Evolutionary conservation across 2,797 vertebrate species (phyloP), one percentile per base, ranked within the genome.

Genomic region (Pseudocheirus occidentalis): DNA sequence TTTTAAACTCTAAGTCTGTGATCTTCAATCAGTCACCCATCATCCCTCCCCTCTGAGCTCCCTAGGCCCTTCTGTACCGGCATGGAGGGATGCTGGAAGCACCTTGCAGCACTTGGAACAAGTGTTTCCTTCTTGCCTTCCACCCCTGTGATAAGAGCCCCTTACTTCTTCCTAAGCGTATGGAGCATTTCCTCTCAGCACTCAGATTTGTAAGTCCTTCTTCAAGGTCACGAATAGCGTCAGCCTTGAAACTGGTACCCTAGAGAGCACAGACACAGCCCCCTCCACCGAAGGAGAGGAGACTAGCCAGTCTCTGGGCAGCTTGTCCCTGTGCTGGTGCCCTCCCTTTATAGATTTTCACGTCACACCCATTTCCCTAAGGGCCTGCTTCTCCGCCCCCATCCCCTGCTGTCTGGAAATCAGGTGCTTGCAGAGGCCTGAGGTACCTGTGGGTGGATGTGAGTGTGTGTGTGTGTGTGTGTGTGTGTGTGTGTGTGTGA

Each of bases 141-240:
- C 54, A 29, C 10, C n/a, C 55, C 18, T 1, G 2, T 31, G n/a
- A 81, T 81, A 40, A 50, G 94, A 29, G 55, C 55, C 56, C 94
- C 55, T 90, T 50, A 4, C 57, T 66, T 9, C 56, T 91, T 54
- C 54, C 18, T 92, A 94, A 97, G 96, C 96, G 96, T 91, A 96
- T 95, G 0, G 18, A 97, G 97, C 89, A 34, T 96, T 97, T 91
- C 10, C 93, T 96, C 81, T 96, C 16, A 2, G 0, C 31, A 89
- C 27, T 12, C 7, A 13, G 28, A 50, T 40, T 50, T 50, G 40
- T 87, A 40, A 27, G 90, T 62, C 91, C 52, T 56, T 95, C 66
- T 91, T 55, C 54, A 89, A n/a, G 54, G 93, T 90, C 1, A 0
- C 28, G 5, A 29, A 50, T 62, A 50, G 87, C 3, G 10, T 62